These are phyloP conservation scores for Ancistrus triradiatus DNA, from an alignment of 2,113 vertebrate genomes.

Conservation along the genomic window DNA sequence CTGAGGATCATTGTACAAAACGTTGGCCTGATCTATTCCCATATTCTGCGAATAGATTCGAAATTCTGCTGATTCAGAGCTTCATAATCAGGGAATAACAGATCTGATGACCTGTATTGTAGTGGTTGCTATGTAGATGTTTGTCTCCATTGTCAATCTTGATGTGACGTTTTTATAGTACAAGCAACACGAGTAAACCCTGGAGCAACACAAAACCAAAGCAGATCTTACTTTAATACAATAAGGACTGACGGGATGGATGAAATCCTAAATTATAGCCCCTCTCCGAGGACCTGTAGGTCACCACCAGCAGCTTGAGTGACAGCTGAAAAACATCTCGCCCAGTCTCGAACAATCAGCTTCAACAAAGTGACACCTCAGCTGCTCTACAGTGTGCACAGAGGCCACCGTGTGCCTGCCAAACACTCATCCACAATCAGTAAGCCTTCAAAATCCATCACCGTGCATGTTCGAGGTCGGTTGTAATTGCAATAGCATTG, in stretches of 20 bases:
- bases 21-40: no score
- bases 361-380: constrained; percentile 10
- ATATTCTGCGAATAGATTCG: no score
- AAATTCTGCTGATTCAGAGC: no score
- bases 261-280: constrained; percentile 3
- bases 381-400: constrained; percentile 9
- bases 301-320: constrained; percentile 19
- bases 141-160: not conserved
- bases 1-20: no score
- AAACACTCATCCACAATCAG: constrained; percentile 8
- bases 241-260: constrained; percentile 1
- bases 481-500: constrained; percentile 61
- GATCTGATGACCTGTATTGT: not conserved
- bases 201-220: not conserved
- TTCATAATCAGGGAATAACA: no score
- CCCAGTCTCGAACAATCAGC: constrained; percentile 22
- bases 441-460: not conserved
- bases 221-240: not conserved
- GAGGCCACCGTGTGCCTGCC: not conserved
- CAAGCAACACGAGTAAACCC: not conserved
- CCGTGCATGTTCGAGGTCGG: not conserved
- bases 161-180: not conserved
- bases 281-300: constrained; percentile 2
- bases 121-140: not conserved
- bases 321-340: constrained; percentile 30